Conservation (phyloP, 2,797 vertebrate genomes). For the Aeoliscus strigatus region DNA sequence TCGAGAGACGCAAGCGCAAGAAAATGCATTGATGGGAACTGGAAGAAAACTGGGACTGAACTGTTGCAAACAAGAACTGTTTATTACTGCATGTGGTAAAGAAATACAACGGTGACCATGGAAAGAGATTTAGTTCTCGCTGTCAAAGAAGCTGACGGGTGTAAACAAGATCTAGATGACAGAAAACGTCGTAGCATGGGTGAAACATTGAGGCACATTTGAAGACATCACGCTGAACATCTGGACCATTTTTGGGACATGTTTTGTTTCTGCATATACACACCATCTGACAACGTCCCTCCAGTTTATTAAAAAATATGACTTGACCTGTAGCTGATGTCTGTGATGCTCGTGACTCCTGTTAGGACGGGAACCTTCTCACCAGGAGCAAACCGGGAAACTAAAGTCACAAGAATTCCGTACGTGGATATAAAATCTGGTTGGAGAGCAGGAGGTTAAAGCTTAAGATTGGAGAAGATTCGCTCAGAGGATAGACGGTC, state of each 20-base stretch:
- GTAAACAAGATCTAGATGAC: slow-evolving; percentile 45
- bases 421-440: slow-evolving; percentile 8
- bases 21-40: slow-evolving; percentile 61
- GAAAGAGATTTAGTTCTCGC: slow-evolving; percentile 11
- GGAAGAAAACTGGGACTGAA: slow-evolving; percentile 5
- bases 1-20: slow-evolving; percentile 72
- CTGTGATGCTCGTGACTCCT: slow-evolving; percentile 32
- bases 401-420: slow-evolving; percentile 4
- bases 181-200: slow-evolving; percentile 40
- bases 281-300: slow-evolving; percentile 15
- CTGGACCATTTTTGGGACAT: slow-evolving; percentile 10
- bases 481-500: no score
- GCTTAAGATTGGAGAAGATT: slow-evolving; percentile 6
- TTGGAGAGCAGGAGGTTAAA: slow-evolving; percentile 32
- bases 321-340: slow-evolving; percentile 20
- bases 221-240: slow-evolving; percentile 54
- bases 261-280: slow-evolving; percentile 50
- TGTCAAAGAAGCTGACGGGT: slow-evolving; percentile 33
- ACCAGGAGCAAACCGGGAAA: slow-evolving; percentile 25
- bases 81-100: slow-evolving; percentile 50
- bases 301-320: slow-evolving; percentile 23
- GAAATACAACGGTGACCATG: slow-evolving; percentile 51
- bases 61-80: slow-evolving; percentile 25
- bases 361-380: slow-evolving; percentile 49
- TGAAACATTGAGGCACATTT: slow-evolving; percentile 66